Conservation (phyloP, 2,113 vertebrate genomes). For the Diadophis punctatus region DNA sequence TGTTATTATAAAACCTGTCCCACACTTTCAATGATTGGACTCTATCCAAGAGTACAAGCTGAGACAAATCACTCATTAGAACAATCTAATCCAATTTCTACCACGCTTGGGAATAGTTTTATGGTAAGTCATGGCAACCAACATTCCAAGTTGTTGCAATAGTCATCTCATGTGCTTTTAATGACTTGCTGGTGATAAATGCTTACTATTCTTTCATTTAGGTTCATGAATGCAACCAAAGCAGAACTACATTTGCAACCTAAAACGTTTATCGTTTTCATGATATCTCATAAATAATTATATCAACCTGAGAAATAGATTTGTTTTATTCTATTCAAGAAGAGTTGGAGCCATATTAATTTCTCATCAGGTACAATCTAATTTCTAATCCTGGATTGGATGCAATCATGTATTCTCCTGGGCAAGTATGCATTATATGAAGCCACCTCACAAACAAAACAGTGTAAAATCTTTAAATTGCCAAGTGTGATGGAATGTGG, state of each 20-base stretch:
- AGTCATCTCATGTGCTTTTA: too few species aligned
- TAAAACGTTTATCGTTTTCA: neutral
- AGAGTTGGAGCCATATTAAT: neutral
- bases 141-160: neutral
- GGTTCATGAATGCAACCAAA: neutral
- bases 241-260: neutral
- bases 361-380: neutral
- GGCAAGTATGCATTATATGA: neutral
- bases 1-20: neutral
- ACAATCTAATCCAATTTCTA: neutral
- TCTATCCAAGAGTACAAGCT: neutral
- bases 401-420: neutral
- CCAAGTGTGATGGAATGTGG: neutral
- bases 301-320: neutral
- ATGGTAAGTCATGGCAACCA: neutral
- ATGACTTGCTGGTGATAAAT: neutral
- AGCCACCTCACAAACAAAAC: neutral
- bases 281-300: neutral
- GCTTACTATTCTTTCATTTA: neutral
- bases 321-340: neutral
- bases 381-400: neutral
- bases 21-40: neutral
- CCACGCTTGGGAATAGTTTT: neutral
- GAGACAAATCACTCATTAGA: neutral
- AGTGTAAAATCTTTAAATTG: neutral